These are phyloP conservation scores for Actinemys pallida DNA, from an alignment of 2,113 vertebrate species.

Conservation along the genomic window DNA sequence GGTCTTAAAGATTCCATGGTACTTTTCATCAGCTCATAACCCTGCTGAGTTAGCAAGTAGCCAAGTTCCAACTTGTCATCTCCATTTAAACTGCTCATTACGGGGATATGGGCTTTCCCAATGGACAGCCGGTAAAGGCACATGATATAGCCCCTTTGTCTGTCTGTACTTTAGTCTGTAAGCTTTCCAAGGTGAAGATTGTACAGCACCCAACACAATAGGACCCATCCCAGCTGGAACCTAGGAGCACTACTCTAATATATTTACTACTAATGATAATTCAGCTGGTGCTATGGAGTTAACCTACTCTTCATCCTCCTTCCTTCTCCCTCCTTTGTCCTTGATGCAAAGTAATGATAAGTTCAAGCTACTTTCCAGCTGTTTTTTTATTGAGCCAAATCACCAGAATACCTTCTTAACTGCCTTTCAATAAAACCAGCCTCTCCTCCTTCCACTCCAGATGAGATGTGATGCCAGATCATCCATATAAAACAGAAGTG, in stretches of 20 bases:
- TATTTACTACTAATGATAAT: background rate
- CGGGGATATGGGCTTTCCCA: slow-evolving; percentile 10
- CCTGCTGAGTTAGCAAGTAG: background rate
- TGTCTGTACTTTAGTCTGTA: background rate
- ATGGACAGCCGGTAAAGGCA: slow-evolving; percentile 23
- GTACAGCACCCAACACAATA: background rate
- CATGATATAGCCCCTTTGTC: slow-evolving; percentile 29
- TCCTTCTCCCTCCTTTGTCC: background rate
- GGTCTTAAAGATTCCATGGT: background rate
- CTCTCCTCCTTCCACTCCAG: background rate
- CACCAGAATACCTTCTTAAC: background rate
- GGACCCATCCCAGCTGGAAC: background rate
- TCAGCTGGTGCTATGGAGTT: background rate
- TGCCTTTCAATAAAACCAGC: background rate
- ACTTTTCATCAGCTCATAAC: background rate
- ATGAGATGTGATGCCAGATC: background rate
- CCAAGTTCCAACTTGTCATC: background rate
- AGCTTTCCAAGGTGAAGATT: accelerated
- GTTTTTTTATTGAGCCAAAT: background rate
- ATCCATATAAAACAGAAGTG: background rate
- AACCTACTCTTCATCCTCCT: slow-evolving; percentile 46
- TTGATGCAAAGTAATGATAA: background rate
- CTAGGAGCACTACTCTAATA: background rate
- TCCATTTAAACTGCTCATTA: background rate
- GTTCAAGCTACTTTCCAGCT: background rate